Evolutionary conservation across 35 echinoderm and acorn worm genomes (phyloP), one percentile per base, ranked within the genome.

Genomic region (Eucidaris tribuloides): DNA sequence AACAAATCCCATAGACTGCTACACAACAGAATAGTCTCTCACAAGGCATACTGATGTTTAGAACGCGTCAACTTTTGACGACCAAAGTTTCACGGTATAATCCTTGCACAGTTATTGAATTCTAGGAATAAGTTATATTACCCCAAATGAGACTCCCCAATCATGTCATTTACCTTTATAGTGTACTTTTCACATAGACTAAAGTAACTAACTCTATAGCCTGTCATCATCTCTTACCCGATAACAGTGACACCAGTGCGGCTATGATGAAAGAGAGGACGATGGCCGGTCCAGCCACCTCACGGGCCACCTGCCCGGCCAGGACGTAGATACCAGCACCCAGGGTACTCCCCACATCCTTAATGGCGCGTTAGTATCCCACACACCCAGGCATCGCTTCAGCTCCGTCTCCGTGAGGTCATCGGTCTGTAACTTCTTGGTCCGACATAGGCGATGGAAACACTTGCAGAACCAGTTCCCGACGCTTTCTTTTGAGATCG

Each of bases 291-390:
- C 94, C 94, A 42, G 94, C 94, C 17, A 88, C 86, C 39, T 84
- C 65, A 32, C 79, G 79, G 17, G 94, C 94, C 4, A 93, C 83
- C 22, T 92, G 84, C 20, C 90, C 94, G 5, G 82, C 87, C 22
- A 97, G 54, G 1, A 97, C 90, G 70, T 97, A 97, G 41, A 92
- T 85, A 35, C 94, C 94, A 1, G 88, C 94, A 11, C 94, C 94
- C 1, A 97, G 65, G 15, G 94, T 97, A 35, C 94, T 92, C 20
- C 95, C 95, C n/a, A 98, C 85, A n/a, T n/a, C n/a, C 13, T 90
- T 90, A 68, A 98, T 89, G 43, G 91, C 91, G 0, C n/a, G 95
- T 93, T 20, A 98, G 68, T n/a, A 79, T 98, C 95, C 18, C 83
- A 65, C 45, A 93, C 42, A 2, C 86, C 87, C 20, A 98, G 68